These are phyloP conservation scores for Quiscalus mexicanus DNA, from an alignment of 2,113 vertebrate species.

Conservation along the genomic window DNA sequence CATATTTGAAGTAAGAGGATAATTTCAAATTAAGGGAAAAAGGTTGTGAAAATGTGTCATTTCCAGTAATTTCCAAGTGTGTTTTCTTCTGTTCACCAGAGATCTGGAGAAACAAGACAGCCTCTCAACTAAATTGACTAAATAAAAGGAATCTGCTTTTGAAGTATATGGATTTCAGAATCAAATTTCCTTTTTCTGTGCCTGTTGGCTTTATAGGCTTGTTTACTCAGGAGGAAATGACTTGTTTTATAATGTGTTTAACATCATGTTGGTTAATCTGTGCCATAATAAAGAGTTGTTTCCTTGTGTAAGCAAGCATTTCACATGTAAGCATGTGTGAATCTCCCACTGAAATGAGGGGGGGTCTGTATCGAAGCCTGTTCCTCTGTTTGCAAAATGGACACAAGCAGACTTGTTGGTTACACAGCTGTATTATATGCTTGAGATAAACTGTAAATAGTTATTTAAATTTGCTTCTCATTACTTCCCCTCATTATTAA, in stretches of 20 bases:
- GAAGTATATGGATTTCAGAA: constrained; percentile 64
- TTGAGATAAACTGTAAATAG: neutral
- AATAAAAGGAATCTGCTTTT: constrained; percentile 67
- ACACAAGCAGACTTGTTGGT: neutral
- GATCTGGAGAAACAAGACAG: constrained; percentile 43
- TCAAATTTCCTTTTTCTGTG: constrained; percentile 65
- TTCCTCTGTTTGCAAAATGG: neutral
- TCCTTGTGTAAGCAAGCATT: constrained; percentile 23
- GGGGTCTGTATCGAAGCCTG: neutral
- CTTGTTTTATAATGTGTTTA: constrained; percentile 68
- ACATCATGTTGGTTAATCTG: constrained; percentile 61
- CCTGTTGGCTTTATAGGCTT: constrained; percentile 62
- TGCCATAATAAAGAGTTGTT: constrained; percentile 15
- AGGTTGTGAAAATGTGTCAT: neutral
- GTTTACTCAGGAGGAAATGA: constrained; percentile 61
- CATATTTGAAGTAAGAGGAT: neutral
- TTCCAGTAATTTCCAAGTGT: constrained; percentile 13
- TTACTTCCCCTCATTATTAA: neutral
- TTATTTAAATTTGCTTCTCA: neutral
- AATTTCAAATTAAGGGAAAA: neutral
- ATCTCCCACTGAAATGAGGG: neutral
- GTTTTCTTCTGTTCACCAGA: constrained; percentile 48
- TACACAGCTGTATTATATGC: neutral
- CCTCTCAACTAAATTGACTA: constrained; percentile 43
- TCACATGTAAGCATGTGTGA: neutral